phyloP scores from a whole-genome alignment of 1,140 invertebrate species.

The Andrena cerasifolii region DNA sequence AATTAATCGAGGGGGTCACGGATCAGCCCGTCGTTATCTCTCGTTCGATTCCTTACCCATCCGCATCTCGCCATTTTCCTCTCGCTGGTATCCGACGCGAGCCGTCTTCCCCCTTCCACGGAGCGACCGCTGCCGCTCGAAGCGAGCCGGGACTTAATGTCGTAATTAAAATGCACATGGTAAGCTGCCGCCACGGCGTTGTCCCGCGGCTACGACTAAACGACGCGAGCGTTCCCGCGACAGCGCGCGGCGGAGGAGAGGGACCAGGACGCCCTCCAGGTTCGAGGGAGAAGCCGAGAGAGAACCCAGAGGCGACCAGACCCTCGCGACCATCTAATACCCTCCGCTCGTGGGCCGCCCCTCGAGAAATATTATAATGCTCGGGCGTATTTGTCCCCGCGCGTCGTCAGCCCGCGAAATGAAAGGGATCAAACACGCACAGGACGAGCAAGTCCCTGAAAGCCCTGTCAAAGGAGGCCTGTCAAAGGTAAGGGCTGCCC shows the following conservation, averaged over 20 bases:
- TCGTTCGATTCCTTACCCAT: no score
- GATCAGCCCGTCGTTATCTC: constrained; percentile 9
- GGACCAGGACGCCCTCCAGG: constrained; percentile 10
- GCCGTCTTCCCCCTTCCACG: constrained; percentile 11
- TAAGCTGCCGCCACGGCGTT: constrained; percentile 67
- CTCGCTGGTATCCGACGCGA: not conserved
- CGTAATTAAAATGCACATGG: constrained; percentile 78
- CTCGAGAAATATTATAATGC: constrained; percentile 65
- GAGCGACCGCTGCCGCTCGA: constrained; percentile 43
- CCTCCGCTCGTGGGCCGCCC: constrained; percentile 43
- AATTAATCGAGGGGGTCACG: constrained; percentile 30
- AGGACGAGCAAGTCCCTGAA: no score
- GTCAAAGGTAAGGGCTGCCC: constrained; percentile 14
- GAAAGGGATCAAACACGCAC: constrained; percentile 32
- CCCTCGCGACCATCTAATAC: constrained; percentile 50
- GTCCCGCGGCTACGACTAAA: constrained; percentile 70
- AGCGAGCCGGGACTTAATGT: constrained; percentile 73
- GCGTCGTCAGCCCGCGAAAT: not conserved
- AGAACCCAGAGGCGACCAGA: constrained; percentile 41
- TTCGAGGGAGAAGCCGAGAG: constrained; percentile 50
- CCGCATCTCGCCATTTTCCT: constrained; percentile 28
- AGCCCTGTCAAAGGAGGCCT: constrained; percentile 8
- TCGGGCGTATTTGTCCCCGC: constrained; percentile 43
- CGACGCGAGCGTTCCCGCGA: constrained; percentile 49
- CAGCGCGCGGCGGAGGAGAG: constrained; percentile 1